Evolutionary conservation across 2,888 invertebrate genomes (phyloP), one percentile per base, ranked within the genome.

Genomic region (Zhuqinia jingwanae): DNA sequence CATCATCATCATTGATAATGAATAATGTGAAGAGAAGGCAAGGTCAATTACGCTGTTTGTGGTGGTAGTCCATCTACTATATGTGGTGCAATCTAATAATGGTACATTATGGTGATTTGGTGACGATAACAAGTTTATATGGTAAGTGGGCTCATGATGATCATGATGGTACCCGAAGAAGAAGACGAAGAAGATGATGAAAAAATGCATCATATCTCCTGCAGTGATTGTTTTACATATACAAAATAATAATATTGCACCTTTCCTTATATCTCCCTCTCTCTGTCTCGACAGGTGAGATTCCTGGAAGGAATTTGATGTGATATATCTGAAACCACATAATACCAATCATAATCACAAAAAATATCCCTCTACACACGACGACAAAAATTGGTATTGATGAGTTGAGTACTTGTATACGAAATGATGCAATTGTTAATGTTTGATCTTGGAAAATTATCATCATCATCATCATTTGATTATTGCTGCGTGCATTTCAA

Each of bases 21-120:
- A 65, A 42, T 8, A 5, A 50, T 2, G 22, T 27, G 20, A 47
- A 15, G 47, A 20, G 50, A 56, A 30, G 56, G 75, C 75, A 75
- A 75, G 75, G 75, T 53, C 53, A 56, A 75, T n/a, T 56, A 53
- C n/a, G n/a, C n/a, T n/a, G n/a, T n/a, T n/a, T n/a, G n/a, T 13
- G 42, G 42, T n/a, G n/a, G n/a, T n/a, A n/a, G n/a, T n/a, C n/a
- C n/a, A n/a, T n/a, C n/a, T n/a, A n/a, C n/a, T n/a, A n/a, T n/a
- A n/a, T n/a, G n/a, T 36, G 60, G 11, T 5, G 42, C n/a, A 47
- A 45, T 47, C n/a, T n/a, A n/a, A n/a, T n/a, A n/a, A n/a, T n/a
- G n/a, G n/a, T n/a, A n/a, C n/a, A n/a, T n/a, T n/a, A n/a, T n/a
- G n/a, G n/a, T n/a, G n/a, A n/a, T 13, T 13, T 13, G 8, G 50